These are phyloP conservation scores for Eumaeus atala DNA, from an alignment of 1,140 invertebrate species.

Conservation along the genomic window DNA sequence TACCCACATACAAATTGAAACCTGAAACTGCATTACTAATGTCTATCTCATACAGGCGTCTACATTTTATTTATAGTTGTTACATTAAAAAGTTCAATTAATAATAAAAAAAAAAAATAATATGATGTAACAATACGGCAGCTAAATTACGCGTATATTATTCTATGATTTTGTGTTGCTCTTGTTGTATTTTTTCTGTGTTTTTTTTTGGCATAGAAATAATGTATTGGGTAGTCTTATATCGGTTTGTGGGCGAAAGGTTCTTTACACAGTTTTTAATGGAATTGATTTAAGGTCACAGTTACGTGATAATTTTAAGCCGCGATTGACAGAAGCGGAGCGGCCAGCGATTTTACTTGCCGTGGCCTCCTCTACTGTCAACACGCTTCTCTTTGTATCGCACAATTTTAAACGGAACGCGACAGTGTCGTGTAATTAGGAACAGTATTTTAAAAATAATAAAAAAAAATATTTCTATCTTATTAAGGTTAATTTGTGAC, in stretches of 20 bases:
- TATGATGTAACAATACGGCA: no score
- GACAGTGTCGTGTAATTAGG: constrained; percentile 16
- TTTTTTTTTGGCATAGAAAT: no score
- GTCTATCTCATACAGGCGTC: not conserved
- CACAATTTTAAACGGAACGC: constrained; percentile 13
- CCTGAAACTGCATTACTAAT: not conserved
- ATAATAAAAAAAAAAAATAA: no score
- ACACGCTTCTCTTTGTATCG: not conserved
- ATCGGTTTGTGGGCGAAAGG: constrained; percentile 14
- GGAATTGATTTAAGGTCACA: constrained; percentile 52
- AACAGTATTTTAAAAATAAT: constrained; percentile 12
- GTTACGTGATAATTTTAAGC: constrained; percentile 14
- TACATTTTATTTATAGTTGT: no score
- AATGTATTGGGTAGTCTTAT: constrained; percentile 3
- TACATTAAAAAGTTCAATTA: no score
- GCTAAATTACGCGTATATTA: no score
- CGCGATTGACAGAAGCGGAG: constrained; percentile 9
- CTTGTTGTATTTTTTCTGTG: no score
- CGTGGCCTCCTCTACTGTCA: constrained; percentile 1
- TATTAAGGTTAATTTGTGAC: constrained; percentile 9
- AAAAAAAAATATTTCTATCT: constrained; percentile 10
- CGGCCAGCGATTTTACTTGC: not conserved
- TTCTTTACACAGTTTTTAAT: constrained; percentile 34
- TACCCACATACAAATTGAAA: constrained; percentile 8
- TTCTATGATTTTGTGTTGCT: no score